Base-by-base conservation (phyloP, 2,113 vertebrate species). In the Pipra filicauda region DNA sequence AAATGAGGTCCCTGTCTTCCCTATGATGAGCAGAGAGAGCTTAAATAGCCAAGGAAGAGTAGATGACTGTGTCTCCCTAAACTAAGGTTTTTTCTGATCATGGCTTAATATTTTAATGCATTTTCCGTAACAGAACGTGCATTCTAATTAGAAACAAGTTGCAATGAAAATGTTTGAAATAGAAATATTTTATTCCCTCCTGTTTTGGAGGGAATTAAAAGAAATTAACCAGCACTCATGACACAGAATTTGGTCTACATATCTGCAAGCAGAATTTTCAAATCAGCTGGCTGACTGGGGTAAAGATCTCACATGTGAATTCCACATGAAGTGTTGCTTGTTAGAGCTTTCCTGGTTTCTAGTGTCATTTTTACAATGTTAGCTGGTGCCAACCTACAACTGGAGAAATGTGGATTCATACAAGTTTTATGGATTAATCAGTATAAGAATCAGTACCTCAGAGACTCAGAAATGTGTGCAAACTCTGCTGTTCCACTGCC, bases 401-500 rank as follows among this genome's bases (percentile, higher is more conserved):
- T 77, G 55, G 51, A 95, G 64, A 91, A 91, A 58, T 83, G 81
- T 58, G 88, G 86, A 92, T 85, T 94, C 89, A 86, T 90, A 51
- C 61, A 93, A 94, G 71, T 14, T 81, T 95, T 93, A 95, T 80
- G 76, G 92, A 91, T 87, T 91, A 88, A 91, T 96, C 91, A 83
- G 85, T 85, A 69, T 65, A 79, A 91, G 72, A 85, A 91, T 82
- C 35, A 46, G 39, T 71, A 83, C 88, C 74, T 79, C 16, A n/a
- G 88, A 84, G 78, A 90, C 35, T 84, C 31, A 85, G 76, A 85
- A 94, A 71, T 51, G 35, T 89, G 44, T 71, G 59, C 55, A 88
- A 84, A 69, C 66, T 94, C 41, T 64, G 69, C 51, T 64, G 27
- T 71, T 95, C 49, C 57, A 69, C 24, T 75, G 52, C 58, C 69